These are phyloP conservation scores for Sminthopsis crassicaudata DNA, from an alignment of 2,113 vertebrate genomes.

Conservation along the genomic window DNA sequence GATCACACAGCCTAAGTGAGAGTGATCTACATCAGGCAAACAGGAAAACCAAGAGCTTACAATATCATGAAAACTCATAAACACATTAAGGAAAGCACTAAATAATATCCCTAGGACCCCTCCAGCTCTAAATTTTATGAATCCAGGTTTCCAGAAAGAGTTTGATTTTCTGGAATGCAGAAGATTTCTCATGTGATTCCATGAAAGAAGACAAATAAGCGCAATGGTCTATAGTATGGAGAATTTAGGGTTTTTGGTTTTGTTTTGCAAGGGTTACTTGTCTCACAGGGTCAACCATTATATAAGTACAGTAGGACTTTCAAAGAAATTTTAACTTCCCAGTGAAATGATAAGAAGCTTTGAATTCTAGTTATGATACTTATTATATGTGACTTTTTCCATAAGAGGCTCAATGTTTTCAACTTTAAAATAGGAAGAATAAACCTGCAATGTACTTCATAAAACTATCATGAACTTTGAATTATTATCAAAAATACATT, in stretches of 20 bases:
- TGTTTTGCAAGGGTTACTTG: background rate
- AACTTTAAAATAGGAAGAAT: background rate
- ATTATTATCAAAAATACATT: background rate
- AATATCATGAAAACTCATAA: background rate
- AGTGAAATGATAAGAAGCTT: background rate
- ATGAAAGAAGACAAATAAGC: background rate
- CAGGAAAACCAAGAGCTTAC: background rate
- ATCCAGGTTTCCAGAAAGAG: background rate
- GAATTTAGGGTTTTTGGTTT: background rate
- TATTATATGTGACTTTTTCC: background rate
- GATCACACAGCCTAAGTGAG: background rate
- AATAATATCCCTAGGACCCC: background rate
- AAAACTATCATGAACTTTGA: background rate
- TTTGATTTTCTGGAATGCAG: background rate
- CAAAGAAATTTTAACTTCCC: background rate
- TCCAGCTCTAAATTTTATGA: background rate
- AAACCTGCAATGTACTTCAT: background rate
- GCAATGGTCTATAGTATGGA: background rate
- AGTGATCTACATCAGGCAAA: background rate
- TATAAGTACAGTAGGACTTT: background rate
- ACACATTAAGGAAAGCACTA: background rate
- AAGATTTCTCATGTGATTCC: background rate
- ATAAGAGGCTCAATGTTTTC: background rate
- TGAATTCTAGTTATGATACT: background rate
- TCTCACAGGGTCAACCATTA: background rate